These are phyloP conservation scores for Plecotus auritus DNA, from an alignment of 2,113 vertebrate species.

Conservation along the genomic window DNA sequence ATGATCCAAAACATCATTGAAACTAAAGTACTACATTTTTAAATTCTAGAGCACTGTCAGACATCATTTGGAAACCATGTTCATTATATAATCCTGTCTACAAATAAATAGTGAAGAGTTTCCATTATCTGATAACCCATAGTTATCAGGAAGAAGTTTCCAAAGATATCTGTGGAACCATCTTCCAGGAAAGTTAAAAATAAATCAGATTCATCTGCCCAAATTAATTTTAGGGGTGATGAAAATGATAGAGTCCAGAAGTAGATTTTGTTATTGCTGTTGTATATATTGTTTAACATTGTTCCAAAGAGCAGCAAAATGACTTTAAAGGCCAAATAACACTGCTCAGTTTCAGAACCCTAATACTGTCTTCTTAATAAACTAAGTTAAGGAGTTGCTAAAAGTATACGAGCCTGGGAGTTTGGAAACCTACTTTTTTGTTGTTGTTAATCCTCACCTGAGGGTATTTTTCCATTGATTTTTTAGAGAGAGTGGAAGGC, in stretches of 20 bases:
- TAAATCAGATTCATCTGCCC: slow-evolving; percentile 38
- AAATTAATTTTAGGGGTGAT: not conserved
- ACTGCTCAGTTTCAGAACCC: not conserved
- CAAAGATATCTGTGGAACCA: slow-evolving; percentile 48
- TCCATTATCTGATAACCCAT: slow-evolving; percentile 17
- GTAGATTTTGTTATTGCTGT: not conserved
- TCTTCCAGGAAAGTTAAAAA: slow-evolving; percentile 57
- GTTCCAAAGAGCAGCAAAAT: not conserved
- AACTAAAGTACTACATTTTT: not conserved
- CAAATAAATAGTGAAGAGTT: slow-evolving; percentile 16
- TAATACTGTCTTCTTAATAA: not conserved
- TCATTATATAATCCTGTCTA: not conserved
- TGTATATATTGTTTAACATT: not conserved
- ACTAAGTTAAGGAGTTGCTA: not conserved
- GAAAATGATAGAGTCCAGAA: not conserved
- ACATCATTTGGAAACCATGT: not conserved
- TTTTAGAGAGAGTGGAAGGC: no score
- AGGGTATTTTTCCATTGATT: no score
- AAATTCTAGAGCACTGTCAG: not conserved
- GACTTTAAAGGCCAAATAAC: not conserved
- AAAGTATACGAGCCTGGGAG: not conserved
- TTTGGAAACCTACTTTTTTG: not conserved
- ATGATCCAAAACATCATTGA: not conserved
- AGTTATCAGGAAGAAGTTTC: slow-evolving; percentile 30
- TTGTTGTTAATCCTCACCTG: no score